Evolutionary conservation across 2,888 invertebrate species (phyloP), one percentile per base, ranked within the genome.

Genomic region (Lithophane semibrunnea): DNA sequence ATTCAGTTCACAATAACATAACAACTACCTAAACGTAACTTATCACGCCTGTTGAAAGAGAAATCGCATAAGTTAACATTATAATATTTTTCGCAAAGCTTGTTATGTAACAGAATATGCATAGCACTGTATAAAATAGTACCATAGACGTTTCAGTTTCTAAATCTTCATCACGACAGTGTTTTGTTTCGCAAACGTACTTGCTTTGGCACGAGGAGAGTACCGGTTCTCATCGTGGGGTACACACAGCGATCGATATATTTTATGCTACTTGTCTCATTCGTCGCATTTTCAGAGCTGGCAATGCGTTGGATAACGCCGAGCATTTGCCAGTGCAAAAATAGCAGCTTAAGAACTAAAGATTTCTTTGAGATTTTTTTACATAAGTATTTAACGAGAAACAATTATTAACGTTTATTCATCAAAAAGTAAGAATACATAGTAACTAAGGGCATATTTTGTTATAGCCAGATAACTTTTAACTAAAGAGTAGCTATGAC

Each of bases 301-400:
- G 75, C 49, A 78, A 80, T 29, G 42, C 29, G 1, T 44, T 24
- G 10, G 44, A 24, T 16, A n/a, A 54, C 29, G 7, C 13, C 9
- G 16, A 52, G 44, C 5, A 54, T 56, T 75, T 64, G 56, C 49
- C n/a, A 74, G 21, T 75, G 58, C 9, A 37, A 74, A 80, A 81
- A 75, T 29, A 42, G 13, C 16, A 56, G 18, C 13, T 2, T 67
- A 18, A 7, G n/a, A 37, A 44, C 10, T 9, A 7, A 78, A 13
- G 0, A 24, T 67, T 78, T 21, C 1, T 21, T 71, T 21, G 5
- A 47, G 18, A 37, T 37, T 37, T 37, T 37, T 37, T 37, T 5
- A 37, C 37, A 2, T 37, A 37, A 0, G 0, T 37, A 37, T 37
- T 5, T 37, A 37, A 37, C 37, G 37, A 37, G 37, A 37, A 37